These are phyloP conservation scores for Eupithecia centaureata DNA, from an alignment of 2,888 invertebrate genomes.

Conservation along the genomic window DNA sequence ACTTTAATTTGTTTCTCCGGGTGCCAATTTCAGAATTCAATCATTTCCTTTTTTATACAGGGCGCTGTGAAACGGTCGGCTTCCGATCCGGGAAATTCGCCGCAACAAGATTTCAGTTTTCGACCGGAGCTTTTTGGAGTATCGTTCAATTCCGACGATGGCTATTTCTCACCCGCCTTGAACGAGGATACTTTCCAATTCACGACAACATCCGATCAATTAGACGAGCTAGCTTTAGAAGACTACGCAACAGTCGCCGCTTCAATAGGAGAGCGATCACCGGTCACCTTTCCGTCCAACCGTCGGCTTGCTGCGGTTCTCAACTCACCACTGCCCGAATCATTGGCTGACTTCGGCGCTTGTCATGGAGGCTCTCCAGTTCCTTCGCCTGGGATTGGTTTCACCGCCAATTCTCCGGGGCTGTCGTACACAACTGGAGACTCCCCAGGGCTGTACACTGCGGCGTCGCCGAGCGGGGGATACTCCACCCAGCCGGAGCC, in stretches of 20 bases:
- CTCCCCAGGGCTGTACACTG: conserved; percentile 74
- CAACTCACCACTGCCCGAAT: conserved; percentile 91
- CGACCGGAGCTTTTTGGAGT: conserved; percentile 86
- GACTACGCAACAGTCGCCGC: conserved; percentile 85
- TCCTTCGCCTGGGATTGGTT: conserved; percentile 81
- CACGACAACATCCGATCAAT: conserved; percentile 84
- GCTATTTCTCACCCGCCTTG: conserved; percentile 86
- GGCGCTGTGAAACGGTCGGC: conserved; percentile 88
- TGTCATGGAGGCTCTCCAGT: conserved; percentile 86
- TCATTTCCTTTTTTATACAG: conserved; percentile 46
- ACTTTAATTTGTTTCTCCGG: conserved; percentile 15
- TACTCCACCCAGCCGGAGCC: conserved; percentile 74
- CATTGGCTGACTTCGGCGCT: conserved; percentile 92
- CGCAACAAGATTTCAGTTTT: conserved; percentile 84
- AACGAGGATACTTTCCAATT: conserved; percentile 91
- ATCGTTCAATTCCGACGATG: conserved; percentile 86
- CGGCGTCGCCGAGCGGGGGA: conserved; percentile 71
- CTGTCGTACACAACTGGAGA: conserved; percentile 90
- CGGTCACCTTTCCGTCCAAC: conserved; percentile 86
- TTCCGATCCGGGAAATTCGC: conserved; percentile 88
- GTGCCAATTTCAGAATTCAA: conserved; percentile 15
- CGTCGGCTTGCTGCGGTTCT: conserved; percentile 90
- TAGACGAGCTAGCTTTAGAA: conserved; percentile 86
- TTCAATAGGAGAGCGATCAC: conserved; percentile 83
- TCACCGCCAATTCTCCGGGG: conserved; percentile 83